A percentile compares a stretch with the other conserved stretches of the same genome.
Evolutionary conservation across 2,888 invertebrate genomes (phyloP).

Genomic region (Meandrusa payeni): DNA sequence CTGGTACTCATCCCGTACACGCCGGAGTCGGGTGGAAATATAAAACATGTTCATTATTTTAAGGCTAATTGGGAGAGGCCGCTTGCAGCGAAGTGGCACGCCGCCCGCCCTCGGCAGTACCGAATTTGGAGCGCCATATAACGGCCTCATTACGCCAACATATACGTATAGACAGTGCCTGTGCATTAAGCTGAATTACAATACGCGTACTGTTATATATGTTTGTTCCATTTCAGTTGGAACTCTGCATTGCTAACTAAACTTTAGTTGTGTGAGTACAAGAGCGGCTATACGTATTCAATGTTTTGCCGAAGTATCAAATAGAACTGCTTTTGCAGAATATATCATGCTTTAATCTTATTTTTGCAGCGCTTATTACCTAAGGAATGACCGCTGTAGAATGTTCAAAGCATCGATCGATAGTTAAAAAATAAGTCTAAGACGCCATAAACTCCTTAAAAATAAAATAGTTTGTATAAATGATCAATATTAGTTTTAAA

Average conservation of each 20-base stretch:
- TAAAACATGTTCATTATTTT: slow-evolving; percentile 82
- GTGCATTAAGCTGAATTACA: slow-evolving; percentile 71
- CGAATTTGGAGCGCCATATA: slow-evolving; percentile 63
- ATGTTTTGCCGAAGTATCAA: too few species aligned
- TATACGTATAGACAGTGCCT: slow-evolving; percentile 67
- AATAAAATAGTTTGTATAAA: too few species aligned
- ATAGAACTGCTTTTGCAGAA: too few species aligned
- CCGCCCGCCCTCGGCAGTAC: slow-evolving; percentile 72
- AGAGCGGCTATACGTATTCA: background rate
- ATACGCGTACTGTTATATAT: slow-evolving; percentile 22
- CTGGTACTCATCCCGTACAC: slow-evolving; percentile 72
- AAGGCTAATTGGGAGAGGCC: slow-evolving; percentile 79
- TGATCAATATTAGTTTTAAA: too few species aligned
- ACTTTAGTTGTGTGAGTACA: background rate
- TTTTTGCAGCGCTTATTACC: too few species aligned
- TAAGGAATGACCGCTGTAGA: too few species aligned
- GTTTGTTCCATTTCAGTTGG: background rate
- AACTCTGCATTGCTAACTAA: slow-evolving; percentile 9
- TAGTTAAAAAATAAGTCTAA: too few species aligned
- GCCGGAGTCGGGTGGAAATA: slow-evolving; percentile 76
- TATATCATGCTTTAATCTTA: too few species aligned
- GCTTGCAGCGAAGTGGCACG: slow-evolving; percentile 66
- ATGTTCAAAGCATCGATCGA: too few species aligned
- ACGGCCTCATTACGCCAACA: slow-evolving; percentile 63
- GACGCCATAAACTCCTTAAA: too few species aligned